Percentiles rank a stretch among this genome's conserved stretches.
Conservation (phyloP, 1,140 invertebrate species). For the Dendrolimus punctatus region DNA sequence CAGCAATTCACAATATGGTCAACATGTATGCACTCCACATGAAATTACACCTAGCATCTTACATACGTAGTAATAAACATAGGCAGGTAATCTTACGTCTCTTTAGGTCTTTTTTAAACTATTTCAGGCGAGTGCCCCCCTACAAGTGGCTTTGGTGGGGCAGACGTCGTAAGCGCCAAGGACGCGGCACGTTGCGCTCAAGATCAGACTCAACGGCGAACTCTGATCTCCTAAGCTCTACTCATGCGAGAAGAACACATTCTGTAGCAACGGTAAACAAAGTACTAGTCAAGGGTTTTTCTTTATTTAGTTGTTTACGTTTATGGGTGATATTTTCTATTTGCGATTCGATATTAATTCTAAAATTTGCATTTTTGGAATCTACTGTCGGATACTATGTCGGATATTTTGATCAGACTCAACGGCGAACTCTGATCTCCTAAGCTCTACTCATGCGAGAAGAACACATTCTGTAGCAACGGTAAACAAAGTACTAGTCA, state of each 20-base stretch:
- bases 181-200: conserved; percentile 49
- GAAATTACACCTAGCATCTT: too few species aligned
- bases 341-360: too few species aligned
- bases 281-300: neutral
- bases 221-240: conserved; percentile 65
- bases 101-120: neutral
- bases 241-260: conserved; percentile 47
- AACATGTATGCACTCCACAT: too few species aligned
- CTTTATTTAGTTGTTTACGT: too few species aligned
- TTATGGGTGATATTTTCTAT: too few species aligned
- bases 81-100: too few species aligned
- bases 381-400: too few species aligned
- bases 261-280: conserved; percentile 45
- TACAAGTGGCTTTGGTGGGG: conserved; percentile 66
- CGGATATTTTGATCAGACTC: conserved; percentile 66
- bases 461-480: conserved; percentile 52
- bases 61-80: too few species aligned
- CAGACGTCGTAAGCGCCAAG: conserved; percentile 24
- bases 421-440: conserved; percentile 61
- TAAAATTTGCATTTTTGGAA: too few species aligned
- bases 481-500: conserved; percentile 17
- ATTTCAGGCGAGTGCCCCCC: conserved; percentile 58
- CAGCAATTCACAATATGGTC: too few species aligned
- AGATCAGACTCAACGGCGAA: conserved; percentile 63
- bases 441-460: conserved; percentile 58